These are phyloP conservation scores for Blastobasis adustella DNA, from an alignment of 2,888 invertebrate species.

Conservation along the genomic window DNA sequence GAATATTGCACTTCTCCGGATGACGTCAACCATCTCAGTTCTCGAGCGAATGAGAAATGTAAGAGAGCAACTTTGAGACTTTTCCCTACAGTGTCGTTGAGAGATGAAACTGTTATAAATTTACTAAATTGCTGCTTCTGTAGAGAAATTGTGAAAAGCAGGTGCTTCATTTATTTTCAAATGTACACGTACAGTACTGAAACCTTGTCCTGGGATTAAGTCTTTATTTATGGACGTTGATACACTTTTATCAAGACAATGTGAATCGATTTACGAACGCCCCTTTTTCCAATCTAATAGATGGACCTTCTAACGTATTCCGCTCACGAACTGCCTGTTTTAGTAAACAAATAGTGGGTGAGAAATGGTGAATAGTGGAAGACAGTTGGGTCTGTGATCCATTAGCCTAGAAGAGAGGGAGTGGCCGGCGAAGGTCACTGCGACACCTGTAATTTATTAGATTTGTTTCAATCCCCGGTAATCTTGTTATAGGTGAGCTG, in stretches of 20 bases:
- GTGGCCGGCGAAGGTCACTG: conserved; percentile 35
- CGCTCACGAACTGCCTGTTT: conserved; percentile 16
- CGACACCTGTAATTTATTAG: conserved; percentile 64
- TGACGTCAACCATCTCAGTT: not conserved
- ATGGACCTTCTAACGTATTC: conserved; percentile 14
- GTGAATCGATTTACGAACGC: not conserved
- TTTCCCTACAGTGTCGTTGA: no score
- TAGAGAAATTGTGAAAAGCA: no score
- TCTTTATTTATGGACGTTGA: no score
- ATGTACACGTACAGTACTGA: no score
- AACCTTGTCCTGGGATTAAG: no score
- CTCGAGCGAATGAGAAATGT: no score
- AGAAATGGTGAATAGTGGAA: conserved; percentile 10
- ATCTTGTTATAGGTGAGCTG: conserved; percentile 41
- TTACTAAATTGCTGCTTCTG: no score
- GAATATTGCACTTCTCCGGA: conserved; percentile 25
- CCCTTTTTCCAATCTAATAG: not conserved
- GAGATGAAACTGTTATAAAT: no score
- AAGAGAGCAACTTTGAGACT: no score
- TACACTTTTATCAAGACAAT: no score
- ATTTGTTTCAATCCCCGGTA: conserved; percentile 61
- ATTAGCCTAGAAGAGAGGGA: conserved; percentile 29
- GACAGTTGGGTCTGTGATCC: conserved; percentile 20
- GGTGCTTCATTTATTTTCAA: no score
- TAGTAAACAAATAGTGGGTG: conserved; percentile 22